Evolutionary conservation across 1,140 invertebrate species (phyloP), one percentile per base, ranked within the genome.

Genomic region (Bombus cullumanus): DNA sequence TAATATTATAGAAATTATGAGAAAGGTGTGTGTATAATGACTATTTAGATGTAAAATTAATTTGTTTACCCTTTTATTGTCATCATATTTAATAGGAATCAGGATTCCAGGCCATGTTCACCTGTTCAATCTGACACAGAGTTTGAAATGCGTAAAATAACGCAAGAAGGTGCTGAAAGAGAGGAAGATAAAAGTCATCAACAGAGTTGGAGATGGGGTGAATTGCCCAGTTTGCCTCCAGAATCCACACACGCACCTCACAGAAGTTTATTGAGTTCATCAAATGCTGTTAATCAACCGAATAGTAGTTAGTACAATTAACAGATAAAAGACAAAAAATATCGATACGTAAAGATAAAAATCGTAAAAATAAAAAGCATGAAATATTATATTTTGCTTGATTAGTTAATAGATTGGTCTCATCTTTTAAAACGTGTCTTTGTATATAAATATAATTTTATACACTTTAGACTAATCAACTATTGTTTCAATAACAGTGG

Each of bases 131-230:
- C 98, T 34, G 98, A 99, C 94, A 98, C 98, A 2, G 98, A 99
- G 94, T 97, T 98, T 90, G 98, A 99, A 95, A 97, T 98, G 86
- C 96, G 97, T 12, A 96, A 97, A 82, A 96, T 97, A 47, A 92
- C 93, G 84, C 92, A 95, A 83, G 96, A 97, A 89, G 95, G 96
- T 88, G 95, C 95, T 81, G 96, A 87, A 83, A 93, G 94, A n/a
- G 95, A 96, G 90, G 94, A 94, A 43, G 93, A 95, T 92, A 94
- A 94, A 90, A 93, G 94, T 86, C 94, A 93, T 94, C 96, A 93
- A 92, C 97, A 97, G 94, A 98, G 97, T 82, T 99, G 99, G 99
- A 97, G 98, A 89, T 99, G 99, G 99, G 99, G 99, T 43, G 98
- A 99, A 94, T 95, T 99, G 72, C 99, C 99, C 0, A 97, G 92